Evolutionary conservation across 2,888 invertebrate genomes (phyloP).

Genomic region (Horisme vitalbata): DNA sequence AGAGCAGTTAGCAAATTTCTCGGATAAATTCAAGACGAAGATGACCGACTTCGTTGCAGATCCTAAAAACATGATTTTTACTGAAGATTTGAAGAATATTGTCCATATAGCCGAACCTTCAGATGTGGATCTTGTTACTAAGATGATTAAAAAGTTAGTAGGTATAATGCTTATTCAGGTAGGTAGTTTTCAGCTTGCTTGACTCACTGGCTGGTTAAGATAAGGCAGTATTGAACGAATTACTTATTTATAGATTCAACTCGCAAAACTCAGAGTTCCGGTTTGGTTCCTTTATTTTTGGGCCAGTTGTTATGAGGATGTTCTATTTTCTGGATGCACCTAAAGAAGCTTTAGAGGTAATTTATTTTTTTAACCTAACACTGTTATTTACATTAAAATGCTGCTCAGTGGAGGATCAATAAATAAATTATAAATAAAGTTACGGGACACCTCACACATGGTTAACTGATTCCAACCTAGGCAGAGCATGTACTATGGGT

Average conservation of each 20-base stretch:
- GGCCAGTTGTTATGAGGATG: conserved; percentile 92
- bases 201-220: too few species aligned
- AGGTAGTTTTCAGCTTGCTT: too few species aligned
- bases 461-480: too few species aligned
- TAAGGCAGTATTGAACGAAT: too few species aligned
- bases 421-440: too few species aligned
- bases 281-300: conserved; percentile 92
- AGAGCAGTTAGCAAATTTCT: conserved; percentile 84
- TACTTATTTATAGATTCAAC: conserved; percentile 83
- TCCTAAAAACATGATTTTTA: conserved; percentile 87
- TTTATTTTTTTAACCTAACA: neutral
- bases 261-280: conserved; percentile 86
- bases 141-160: conserved; percentile 87
- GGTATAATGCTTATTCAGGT: too few species aligned
- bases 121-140: conserved; percentile 84
- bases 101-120: conserved; percentile 85
- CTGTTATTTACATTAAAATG: too few species aligned
- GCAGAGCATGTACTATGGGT: too few species aligned
- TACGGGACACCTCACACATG: too few species aligned
- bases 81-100: conserved; percentile 93
- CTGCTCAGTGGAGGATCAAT: too few species aligned
- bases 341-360: conserved; percentile 84
- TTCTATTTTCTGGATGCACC: conserved; percentile 87
- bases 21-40: conserved; percentile 86
- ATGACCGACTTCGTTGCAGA: conserved; percentile 85